These are phyloP conservation scores for Lepidurus packardi DNA, from an alignment of 1,140 invertebrate species.

Conservation along the genomic window DNA sequence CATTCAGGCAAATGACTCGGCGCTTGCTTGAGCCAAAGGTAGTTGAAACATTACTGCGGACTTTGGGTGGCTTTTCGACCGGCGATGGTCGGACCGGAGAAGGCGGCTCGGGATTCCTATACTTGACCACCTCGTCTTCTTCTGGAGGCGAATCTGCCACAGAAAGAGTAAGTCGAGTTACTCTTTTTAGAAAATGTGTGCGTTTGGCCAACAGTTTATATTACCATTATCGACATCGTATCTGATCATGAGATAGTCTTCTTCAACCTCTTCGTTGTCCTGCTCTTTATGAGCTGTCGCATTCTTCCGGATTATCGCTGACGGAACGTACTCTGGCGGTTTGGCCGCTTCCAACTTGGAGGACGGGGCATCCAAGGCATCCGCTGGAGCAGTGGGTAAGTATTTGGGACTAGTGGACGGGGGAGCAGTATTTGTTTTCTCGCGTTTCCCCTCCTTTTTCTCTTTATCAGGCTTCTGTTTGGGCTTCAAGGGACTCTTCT, in stretches of 20 bases:
- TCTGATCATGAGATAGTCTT: slow-evolving; percentile 31
- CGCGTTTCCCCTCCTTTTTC: too few relatives aligned
- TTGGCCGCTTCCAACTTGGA: too few relatives aligned
- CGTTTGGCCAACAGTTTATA: background rate
- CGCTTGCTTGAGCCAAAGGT: background rate
- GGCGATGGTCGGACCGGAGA: background rate
- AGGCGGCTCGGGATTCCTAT: background rate
- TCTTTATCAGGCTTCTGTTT: too few relatives aligned
- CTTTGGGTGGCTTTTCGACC: background rate
- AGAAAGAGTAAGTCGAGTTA: background rate
- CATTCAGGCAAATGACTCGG: slow-evolving; percentile 15
- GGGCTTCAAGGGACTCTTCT: too few relatives aligned
- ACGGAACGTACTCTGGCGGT: background rate
- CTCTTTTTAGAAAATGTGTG: background rate
- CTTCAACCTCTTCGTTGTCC: slow-evolving; percentile 21
- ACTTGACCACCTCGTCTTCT: background rate
- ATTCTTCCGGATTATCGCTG: background rate
- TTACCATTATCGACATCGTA: slow-evolving; percentile 14
- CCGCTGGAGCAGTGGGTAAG: too few relatives aligned
- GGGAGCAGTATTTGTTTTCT: too few relatives aligned
- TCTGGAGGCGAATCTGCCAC: background rate
- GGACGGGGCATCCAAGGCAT: too few relatives aligned
- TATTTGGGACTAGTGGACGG: too few relatives aligned
- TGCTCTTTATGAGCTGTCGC: background rate
- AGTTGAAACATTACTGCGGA: background rate